Evolutionary conservation across 2,888 invertebrate species (phyloP).

Genomic region (Ichneumon xanthorius): DNA sequence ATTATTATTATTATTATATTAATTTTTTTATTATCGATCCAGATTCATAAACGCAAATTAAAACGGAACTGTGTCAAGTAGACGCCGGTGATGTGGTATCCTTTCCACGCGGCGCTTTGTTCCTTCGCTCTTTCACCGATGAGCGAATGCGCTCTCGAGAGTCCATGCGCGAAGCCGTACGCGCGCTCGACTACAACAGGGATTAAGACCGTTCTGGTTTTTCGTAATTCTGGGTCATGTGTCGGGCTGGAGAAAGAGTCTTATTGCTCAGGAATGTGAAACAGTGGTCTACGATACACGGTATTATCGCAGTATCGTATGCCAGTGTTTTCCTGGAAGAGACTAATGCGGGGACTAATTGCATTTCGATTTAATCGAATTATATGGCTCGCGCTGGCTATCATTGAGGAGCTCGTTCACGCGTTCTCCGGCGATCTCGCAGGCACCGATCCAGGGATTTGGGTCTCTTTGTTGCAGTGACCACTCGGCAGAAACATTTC

Average conservation of each 20-base stretch:
- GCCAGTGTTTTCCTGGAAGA: background rate
- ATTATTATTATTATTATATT: slow-evolving; percentile 12
- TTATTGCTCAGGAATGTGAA: slow-evolving; percentile 30
- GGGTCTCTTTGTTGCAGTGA: slow-evolving; percentile 35
- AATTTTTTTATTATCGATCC: background rate
- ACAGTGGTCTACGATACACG: background rate
- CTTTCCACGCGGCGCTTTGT: slow-evolving; percentile 15
- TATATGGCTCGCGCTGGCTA: background rate
- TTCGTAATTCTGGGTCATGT: slow-evolving; percentile 55
- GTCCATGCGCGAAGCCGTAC: slow-evolving; percentile 47
- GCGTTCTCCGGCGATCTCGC: background rate
- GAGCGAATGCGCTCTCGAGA: background rate
- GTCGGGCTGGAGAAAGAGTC: slow-evolving; percentile 34
- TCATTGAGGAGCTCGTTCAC: background rate
- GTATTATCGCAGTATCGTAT: background rate
- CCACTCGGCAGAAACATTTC: slow-evolving; percentile 7
- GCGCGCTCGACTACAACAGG: slow-evolving; percentile 33
- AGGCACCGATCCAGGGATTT: background rate
- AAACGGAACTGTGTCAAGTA: slow-evolving; percentile 32
- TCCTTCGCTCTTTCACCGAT: slow-evolving; percentile 22
- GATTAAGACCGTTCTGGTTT: slow-evolving; percentile 55
- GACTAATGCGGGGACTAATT: slow-evolving; percentile 6
- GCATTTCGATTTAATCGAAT: slow-evolving; percentile 25
- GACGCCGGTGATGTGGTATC: background rate
- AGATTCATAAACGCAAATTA: slow-evolving; percentile 33